Evolutionary conservation across 2,797 vertebrate species (phyloP).

Genomic region (Potorous gilbertii): DNA sequence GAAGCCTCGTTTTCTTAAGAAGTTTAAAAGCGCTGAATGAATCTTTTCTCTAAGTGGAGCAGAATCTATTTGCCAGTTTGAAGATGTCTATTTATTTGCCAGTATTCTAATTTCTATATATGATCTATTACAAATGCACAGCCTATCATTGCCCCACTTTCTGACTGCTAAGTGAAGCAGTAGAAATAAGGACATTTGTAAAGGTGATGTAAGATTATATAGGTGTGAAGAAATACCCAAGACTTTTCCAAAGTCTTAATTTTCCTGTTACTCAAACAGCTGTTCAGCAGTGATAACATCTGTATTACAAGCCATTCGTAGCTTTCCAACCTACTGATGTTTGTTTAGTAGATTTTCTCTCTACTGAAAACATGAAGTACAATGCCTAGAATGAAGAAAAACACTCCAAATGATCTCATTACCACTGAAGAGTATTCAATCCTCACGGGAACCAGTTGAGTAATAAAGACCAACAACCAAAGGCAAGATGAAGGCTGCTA

Average conservation of each 20-base stretch:
- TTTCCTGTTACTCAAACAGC: background rate
- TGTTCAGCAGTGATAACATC: constrained; percentile 3
- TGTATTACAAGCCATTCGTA: background rate
- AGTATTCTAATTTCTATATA: background rate
- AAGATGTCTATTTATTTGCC: background rate
- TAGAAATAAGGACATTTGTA: background rate
- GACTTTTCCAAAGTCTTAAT: constrained; percentile 13
- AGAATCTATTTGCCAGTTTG: background rate
- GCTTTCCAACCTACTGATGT: background rate
- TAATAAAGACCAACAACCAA: background rate
- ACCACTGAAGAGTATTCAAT: background rate
- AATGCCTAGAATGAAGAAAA: background rate
- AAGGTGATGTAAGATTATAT: background rate
- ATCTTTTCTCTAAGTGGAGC: background rate
- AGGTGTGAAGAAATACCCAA: background rate
- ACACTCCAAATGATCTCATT: background rate
- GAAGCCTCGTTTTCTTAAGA: background rate
- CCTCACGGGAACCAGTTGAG: background rate
- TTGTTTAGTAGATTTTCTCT: background rate
- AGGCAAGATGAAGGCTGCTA: background rate
- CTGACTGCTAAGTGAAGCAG: background rate
- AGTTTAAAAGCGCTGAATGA: background rate
- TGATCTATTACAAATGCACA: background rate
- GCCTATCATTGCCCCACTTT: no score
- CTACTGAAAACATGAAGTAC: background rate